A percentile compares a stretch with the other conserved stretches of the same genome.
Conservation (phyloP, 2,888 invertebrate genomes). For the Orchesellides sinensis region DNA sequence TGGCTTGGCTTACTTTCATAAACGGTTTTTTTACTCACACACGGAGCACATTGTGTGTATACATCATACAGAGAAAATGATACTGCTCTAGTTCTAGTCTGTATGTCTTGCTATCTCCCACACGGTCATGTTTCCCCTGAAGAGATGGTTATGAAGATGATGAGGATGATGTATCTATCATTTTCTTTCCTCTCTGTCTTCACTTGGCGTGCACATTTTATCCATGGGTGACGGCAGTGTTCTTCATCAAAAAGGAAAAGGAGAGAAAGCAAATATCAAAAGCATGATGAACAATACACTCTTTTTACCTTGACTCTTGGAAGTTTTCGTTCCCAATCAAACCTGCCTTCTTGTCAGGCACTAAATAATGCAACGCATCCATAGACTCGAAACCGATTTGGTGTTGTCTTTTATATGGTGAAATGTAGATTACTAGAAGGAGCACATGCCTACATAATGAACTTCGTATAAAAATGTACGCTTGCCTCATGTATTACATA, state of each 20-base stretch:
- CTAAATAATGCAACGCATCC: too few relatives aligned
- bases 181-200: conserved; percentile 4
- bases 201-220: neutral
- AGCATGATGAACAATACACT: neutral
- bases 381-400: too few relatives aligned
- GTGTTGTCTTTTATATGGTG: too few relatives aligned
- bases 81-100: neutral
- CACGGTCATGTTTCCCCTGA: neutral
- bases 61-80: neutral
- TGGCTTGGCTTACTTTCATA: neutral
- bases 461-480: too few relatives aligned
- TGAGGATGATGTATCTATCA: conserved; percentile 10
- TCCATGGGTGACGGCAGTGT: neutral
- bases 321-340: neutral
- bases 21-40: neutral
- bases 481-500: too few relatives aligned
- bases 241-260: conserved; percentile 17
- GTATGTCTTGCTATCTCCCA: neutral
- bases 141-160: neutral
- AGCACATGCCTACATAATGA: too few relatives aligned
- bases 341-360: neutral
- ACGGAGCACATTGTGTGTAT: neutral
- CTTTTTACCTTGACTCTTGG: neutral
- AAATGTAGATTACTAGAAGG: too few relatives aligned
- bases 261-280: neutral